phyloP scores from a whole-genome alignment of 2,797 vertebrate species.

The Cheirogaleus major region DNA sequence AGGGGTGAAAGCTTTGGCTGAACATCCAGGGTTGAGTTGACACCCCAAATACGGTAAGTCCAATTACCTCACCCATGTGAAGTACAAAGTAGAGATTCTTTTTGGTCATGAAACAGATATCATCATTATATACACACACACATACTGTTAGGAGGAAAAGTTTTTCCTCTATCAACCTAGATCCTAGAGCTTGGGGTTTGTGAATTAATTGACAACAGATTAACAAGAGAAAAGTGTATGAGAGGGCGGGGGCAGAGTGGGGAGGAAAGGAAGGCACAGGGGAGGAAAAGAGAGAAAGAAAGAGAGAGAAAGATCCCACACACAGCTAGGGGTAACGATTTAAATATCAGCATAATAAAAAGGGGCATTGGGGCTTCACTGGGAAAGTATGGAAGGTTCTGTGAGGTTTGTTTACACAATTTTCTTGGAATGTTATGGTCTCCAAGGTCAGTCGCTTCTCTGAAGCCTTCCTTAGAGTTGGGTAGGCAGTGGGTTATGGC shows the following conservation, averaged over 20 bases:
- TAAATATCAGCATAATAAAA: background rate
- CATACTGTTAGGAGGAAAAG: background rate
- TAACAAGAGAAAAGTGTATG: background rate
- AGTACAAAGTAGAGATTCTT: background rate
- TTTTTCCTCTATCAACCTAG: background rate
- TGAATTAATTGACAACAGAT: background rate
- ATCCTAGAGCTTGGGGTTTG: background rate
- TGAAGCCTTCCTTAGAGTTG: background rate
- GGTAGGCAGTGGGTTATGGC: background rate
- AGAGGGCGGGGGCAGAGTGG: too few relatives aligned
- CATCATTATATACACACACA: background rate
- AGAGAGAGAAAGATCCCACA: background rate
- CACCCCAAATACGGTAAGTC: background rate
- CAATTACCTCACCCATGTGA: background rate
- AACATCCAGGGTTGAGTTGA: background rate
- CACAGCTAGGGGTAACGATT: background rate
- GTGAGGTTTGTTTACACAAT: background rate
- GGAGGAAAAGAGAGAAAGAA: too few relatives aligned
- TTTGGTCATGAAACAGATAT: background rate
- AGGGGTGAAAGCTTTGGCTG: background rate
- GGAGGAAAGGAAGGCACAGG: too few relatives aligned
- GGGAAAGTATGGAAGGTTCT: background rate
- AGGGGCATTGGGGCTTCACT: background rate
- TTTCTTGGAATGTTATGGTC: background rate
- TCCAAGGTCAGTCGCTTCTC: background rate